Base-by-base conservation (phyloP, 2,113 vertebrate species). In the Leptodactylus fuscus region DNA sequence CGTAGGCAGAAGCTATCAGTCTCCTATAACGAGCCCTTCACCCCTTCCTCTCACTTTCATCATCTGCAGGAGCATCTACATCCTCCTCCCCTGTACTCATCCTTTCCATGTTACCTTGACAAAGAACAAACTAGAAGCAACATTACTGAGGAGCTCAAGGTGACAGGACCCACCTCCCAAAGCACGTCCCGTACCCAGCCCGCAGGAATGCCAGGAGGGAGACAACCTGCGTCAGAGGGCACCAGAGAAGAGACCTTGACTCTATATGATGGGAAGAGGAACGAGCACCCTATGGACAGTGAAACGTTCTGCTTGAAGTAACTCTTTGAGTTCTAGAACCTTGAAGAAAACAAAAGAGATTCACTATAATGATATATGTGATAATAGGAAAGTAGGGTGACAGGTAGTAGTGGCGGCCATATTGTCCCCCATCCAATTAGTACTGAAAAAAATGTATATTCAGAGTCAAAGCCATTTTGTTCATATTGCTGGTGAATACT, bases 201-300 rank as follows among this genome's bases (percentile, higher is more conserved):
- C 0, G 22, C 46, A n/a, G 89, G 46, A 89, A 88, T 88, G 87
- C 88, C 87, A 87, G 36, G 6, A 44, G 71, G 87, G 80, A 75
- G 87, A 87, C 65, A 34, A 90, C 87, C 89, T 92, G 90, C 90
- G 88, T 93, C 92, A 92, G 87, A 60, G 65, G 22, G 81, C 69
- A 3, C 88, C 84, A 85, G 89, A 27, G 0, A 0, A 0, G 51
- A 5, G 90, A 82, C 92, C 92, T 93, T 91, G 91, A 88, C 87
- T 90, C 55, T 86, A 36, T 18, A 86, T 85, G 41, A 69, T 87
- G 89, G 86, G 90, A 91, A 78, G 10, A 0, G 74, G 60, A 0
- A 70, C 60, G 13, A 86, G 87, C 84, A 60, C 79, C n/a, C 29
- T 78, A 18, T 22, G 85, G 65, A 87, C 75, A 55, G 34, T 58